phyloP scores from a whole-genome alignment of 2,113 vertebrate species.

The Zosterops hypoxanthus region DNA sequence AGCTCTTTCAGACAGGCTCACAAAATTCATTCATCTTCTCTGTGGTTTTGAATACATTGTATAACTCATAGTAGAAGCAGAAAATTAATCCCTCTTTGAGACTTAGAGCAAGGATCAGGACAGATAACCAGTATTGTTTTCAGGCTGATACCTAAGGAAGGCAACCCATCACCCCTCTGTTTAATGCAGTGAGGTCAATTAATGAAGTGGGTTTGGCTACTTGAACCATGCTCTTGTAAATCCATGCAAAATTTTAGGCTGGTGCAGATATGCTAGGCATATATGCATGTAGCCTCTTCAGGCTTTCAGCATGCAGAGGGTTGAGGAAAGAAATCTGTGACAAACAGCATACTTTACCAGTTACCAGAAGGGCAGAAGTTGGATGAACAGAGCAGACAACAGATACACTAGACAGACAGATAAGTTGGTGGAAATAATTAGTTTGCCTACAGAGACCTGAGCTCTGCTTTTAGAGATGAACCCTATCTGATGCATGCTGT shows the following conservation, averaged over 20 bases:
- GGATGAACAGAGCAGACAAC: constrained; percentile 22
- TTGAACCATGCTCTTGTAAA: neutral
- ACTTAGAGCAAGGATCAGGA: neutral
- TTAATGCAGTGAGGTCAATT: neutral
- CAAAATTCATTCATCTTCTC: neutral
- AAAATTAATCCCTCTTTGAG: neutral
- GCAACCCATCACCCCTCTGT: neutral
- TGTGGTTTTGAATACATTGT: neutral
- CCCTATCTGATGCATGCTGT: neutral
- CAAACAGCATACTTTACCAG: constrained; percentile 24
- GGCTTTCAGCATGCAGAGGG: neutral
- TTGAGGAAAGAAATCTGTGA: neutral
- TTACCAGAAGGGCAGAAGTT: constrained; percentile 13
- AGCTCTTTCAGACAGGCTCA: neutral
- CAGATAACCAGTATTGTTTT: neutral
- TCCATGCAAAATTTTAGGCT: neutral
- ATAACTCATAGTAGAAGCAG: neutral
- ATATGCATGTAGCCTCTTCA: neutral
- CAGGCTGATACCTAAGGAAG: neutral
- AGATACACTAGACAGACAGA: constrained; percentile 27
- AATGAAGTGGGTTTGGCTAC: neutral
- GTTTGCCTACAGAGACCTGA: neutral
- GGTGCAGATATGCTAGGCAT: neutral
- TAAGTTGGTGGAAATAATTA: constrained; percentile 30
- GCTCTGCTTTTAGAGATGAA: neutral